Evolutionary conservation across 1,140 invertebrate genomes (phyloP).

Genomic region (Cotesia typhae): DNA sequence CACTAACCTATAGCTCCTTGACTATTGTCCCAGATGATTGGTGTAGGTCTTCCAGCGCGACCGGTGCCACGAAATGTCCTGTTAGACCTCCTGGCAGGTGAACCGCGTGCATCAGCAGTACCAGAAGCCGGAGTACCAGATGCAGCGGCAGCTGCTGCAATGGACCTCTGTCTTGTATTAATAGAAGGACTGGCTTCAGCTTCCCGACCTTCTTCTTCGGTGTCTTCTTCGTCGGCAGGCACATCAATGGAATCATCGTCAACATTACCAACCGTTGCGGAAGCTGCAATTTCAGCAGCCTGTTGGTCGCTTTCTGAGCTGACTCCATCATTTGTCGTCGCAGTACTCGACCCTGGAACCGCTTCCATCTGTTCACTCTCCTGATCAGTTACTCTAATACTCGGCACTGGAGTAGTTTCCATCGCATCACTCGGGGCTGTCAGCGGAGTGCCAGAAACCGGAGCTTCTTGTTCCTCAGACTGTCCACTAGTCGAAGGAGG

Average conservation of each 20-base stretch:
- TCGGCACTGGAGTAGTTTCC: slow-evolving; percentile 48
- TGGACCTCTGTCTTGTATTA: slow-evolving; percentile 52
- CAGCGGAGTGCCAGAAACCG: slow-evolving; percentile 44
- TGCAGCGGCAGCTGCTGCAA: slow-evolving; percentile 42
- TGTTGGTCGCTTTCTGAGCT: slow-evolving; percentile 72
- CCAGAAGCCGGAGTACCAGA: slow-evolving; percentile 34
- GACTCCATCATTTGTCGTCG: slow-evolving; percentile 57
- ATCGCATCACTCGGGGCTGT: slow-evolving; percentile 47
- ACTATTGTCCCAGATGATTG: slow-evolving; percentile 60
- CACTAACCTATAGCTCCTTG: slow-evolving; percentile 45
- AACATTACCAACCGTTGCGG: slow-evolving; percentile 44
- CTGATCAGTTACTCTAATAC: slow-evolving; percentile 50
- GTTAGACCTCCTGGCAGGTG: slow-evolving; percentile 42
- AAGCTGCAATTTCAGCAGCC: slow-evolving; percentile 61
- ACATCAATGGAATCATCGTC: slow-evolving; percentile 58
- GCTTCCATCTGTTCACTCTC: slow-evolving; percentile 51
- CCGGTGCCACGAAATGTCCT: slow-evolving; percentile 45
- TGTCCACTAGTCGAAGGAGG: slow-evolving; percentile 56
- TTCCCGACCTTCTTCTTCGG: slow-evolving; percentile 65
- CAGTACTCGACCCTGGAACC: slow-evolving; percentile 53
- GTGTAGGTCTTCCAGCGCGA: slow-evolving; percentile 57
- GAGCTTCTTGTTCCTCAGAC: slow-evolving; percentile 54
- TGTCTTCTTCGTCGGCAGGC: slow-evolving; percentile 72
- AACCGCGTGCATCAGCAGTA: slow-evolving; percentile 27
- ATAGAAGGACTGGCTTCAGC: slow-evolving; percentile 70